Conservation (phyloP, 2,888 invertebrate species). For the Stenurella melanura region DNA sequence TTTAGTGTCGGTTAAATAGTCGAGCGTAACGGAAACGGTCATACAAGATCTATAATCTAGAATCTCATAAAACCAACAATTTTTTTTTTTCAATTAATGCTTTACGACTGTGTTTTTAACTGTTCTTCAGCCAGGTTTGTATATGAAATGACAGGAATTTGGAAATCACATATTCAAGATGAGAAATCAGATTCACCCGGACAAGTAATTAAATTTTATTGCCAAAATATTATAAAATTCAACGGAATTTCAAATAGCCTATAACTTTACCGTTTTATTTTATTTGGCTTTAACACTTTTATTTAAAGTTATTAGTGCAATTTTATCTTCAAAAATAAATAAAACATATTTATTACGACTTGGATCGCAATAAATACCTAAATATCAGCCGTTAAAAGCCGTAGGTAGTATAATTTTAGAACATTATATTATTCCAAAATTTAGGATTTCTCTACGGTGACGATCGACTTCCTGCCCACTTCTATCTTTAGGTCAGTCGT, state of each 20-base stretch:
- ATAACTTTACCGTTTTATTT: neutral
- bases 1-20: too few species aligned
- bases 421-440: too few species aligned
- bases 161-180: neutral
- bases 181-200: neutral
- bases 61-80: too few species aligned
- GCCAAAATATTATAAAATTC: neutral
- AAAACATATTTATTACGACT: slow-evolving; percentile 10
- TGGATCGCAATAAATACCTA: neutral
- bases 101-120: neutral
- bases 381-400: slow-evolving; percentile 1
- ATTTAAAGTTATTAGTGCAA: neutral
- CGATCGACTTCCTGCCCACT: neutral
- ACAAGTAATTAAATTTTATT: neutral
- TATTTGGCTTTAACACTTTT: slow-evolving; percentile 1
- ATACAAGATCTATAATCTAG: too few species aligned
- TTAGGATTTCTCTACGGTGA: too few species aligned
- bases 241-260: neutral
- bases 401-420: neutral
- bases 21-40: too few species aligned
- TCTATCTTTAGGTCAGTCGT: slow-evolving; percentile 31
- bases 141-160: neutral
- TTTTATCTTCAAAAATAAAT: neutral
- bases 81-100: too few species aligned
- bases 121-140: neutral